These are phyloP conservation scores for Diadumene lineata DNA, from an alignment of 92 coral and sea anemone species.

Conservation along the genomic window DNA sequence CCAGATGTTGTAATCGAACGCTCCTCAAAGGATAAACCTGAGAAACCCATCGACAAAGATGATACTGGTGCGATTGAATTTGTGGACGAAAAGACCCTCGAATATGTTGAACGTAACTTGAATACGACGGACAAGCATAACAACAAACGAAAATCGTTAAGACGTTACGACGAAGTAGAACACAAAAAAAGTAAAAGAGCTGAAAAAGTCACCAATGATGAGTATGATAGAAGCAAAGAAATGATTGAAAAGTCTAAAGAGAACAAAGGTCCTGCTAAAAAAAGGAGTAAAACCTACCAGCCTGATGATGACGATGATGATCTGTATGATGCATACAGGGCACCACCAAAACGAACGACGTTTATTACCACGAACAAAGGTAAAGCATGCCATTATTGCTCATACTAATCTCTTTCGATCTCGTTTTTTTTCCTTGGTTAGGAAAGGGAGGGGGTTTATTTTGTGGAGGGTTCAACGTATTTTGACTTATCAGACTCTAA, in stretches of 20 bases:
- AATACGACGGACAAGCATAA: neutral
- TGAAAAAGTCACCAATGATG: neutral
- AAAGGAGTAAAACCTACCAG: neutral
- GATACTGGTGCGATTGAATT: neutral
- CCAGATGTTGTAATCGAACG: neutral
- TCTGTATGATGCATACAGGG: neutral
- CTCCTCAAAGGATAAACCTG: neutral
- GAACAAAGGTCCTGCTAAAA: neutral
- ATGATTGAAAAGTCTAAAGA: neutral
- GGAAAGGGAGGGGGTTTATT: too few relatives aligned
- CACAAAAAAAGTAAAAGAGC: neutral
- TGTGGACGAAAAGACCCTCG: neutral
- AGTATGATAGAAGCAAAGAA: neutral
- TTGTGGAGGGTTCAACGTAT: too few relatives aligned
- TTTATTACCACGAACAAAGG: neutral
- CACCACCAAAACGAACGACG: neutral
- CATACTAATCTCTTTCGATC: too few relatives aligned
- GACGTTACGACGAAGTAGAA: neutral
- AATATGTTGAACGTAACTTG: too few relatives aligned
- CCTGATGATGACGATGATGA: slow-evolving; percentile 5
- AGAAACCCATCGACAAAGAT: neutral
- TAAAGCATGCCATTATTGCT: neutral
- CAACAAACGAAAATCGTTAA: neutral
- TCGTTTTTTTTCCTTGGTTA: too few relatives aligned
- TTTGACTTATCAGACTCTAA: too few relatives aligned